A percentile compares a stretch with the other conserved stretches of the same genome.
Conservation (phyloP, 2,888 invertebrate species). For the Tethea ocularis region DNA sequence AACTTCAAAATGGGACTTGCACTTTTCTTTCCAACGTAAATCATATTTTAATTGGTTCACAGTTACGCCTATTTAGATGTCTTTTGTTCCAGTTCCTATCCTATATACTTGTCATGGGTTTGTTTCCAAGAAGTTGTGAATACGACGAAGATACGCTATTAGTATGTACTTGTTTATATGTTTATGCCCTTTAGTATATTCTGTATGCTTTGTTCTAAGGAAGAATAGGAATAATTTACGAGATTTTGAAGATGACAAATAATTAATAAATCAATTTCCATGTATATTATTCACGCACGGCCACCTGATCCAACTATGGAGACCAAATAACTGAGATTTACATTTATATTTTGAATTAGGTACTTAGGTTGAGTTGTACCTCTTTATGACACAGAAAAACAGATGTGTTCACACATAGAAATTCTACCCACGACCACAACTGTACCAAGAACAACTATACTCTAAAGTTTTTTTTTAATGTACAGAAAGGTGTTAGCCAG, state of each 20-base stretch:
- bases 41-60: not conserved
- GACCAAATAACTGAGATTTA: too few relatives aligned
- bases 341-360: too few relatives aligned
- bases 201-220: not conserved
- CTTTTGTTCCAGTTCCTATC: conserved; percentile 39
- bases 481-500: too few relatives aligned
- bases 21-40: conserved; percentile 1
- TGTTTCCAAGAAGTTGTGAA: conserved; percentile 49
- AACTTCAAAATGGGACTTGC: conserved; percentile 1
- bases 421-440: too few relatives aligned
- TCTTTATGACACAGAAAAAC: too few relatives aligned
- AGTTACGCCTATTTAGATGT: not conserved
- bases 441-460: too few relatives aligned
- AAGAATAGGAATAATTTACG: not conserved
- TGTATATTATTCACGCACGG: not conserved
- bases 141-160: conserved; percentile 40
- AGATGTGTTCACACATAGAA: too few relatives aligned
- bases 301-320: not conserved
- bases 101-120: conserved; percentile 43
- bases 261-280: too few relatives aligned
- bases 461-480: too few relatives aligned
- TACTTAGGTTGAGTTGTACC: too few relatives aligned
- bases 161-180: conserved; percentile 32
- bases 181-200: not conserved
- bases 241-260: not conserved